Base-by-base conservation (phyloP, 2,888 invertebrate species). In the Hetaerina titia region DNA sequence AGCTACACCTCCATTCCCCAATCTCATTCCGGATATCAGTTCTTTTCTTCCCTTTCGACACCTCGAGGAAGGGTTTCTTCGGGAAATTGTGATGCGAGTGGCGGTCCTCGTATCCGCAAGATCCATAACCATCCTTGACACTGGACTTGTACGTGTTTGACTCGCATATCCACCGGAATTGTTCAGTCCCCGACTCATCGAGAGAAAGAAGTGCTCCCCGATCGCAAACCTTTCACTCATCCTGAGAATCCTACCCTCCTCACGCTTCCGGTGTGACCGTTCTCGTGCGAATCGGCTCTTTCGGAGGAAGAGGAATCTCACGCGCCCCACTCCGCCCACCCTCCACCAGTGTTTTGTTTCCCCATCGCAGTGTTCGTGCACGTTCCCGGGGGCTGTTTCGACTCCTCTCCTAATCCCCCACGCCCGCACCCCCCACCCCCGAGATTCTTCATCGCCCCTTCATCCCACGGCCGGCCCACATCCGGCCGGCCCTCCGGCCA, bases 31-130 rank as follows among this genome's bases (percentile, higher is more conserved):
- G 64, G 58, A 60, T 22, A 19, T 22, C 31, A 64, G 45, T 60
- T 69, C 25, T 95, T 19, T 69, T 45, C 60, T 17, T 95, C 25
- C 74, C 64, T 31, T 22, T 92, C 45, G n/a, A 0, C 69, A 96
- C 96, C 96, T 96, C 95, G 11, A 15, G 60, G 60, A 5, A 60
- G 60, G 60, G 17, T 60, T 60, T 60, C 17, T 60, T 15, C 60
- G 17, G 17, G 60, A 17, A 60, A 11, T 11, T 60, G 60, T 60
- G 60, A 60, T 60, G 60, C 60, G 60, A 17, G 60, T 15, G 17
- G 60, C 13, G 17, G 60, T 60, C 60, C 60, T 60, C 60, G 25
- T 31, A 25, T 31, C 31, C 31, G 25, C 25, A 15, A 19, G 69
- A 69, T 13, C 7, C 7, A 69, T 19, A 7, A 22, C 95, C 90